Base-by-base conservation (phyloP, 2,888 invertebrate species). In the Tribolium freemani region DNA sequence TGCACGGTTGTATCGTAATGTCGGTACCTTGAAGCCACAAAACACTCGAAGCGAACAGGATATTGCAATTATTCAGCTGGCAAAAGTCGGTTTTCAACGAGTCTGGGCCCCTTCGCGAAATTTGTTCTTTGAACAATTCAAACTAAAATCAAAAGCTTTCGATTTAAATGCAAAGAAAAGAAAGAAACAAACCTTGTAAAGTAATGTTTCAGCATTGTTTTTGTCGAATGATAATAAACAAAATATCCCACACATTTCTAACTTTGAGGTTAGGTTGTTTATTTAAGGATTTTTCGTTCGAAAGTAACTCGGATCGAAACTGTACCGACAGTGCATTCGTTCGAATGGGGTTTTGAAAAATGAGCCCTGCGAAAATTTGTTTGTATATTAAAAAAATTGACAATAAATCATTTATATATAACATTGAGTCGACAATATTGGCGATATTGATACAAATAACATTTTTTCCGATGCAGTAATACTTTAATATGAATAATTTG, bases 21-120 rank as follows among this genome's bases (percentile, higher is more conserved):
- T 68, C 0, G 77, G 72, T 51, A 2, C 97, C 97, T 87, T 97
- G 95, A 86, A 95, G 93, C 94, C 97, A 96, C 57, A 98, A 87
- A 5, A 97, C 93, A 75, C 89, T 87, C 5, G 90, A 90, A 83
- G 79, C 80, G 76, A 86, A 83, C 6, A 82, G 69, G 67, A 85
- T 75, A 46, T 77, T 78, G 44, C 71, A 76, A 61, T 79, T 71
- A 46, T 75, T 72, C 26, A 74, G 11, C 10, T 63, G 56, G 48
- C 75, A 72, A 38, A 66, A 73, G 71, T 77, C 76, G 13, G 72
- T 74, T 51, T 76, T 74, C 30, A 80, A 76, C 54, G 45, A 81
- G 81, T 92, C 88, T 0, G 92, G 92, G 0, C 93, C 93, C 82
- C 93, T 87, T 30, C 88, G 88, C 72, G 80, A 79, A 69, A 92